Evolutionary conservation across 2,113 vertebrate genomes (phyloP).

Genomic region (Nasalis larvatus): DNA sequence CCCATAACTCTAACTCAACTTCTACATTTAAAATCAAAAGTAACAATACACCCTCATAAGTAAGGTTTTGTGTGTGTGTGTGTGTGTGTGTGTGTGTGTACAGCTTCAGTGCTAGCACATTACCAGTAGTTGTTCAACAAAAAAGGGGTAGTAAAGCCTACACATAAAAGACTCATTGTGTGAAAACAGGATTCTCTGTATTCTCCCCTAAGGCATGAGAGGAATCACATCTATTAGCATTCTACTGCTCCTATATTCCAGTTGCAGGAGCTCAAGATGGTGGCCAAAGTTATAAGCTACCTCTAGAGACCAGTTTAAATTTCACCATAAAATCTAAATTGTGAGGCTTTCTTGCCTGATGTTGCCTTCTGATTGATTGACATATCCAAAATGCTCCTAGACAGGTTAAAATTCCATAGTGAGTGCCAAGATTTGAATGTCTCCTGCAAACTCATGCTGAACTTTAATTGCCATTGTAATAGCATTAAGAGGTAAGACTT

Average conservation of each 20-base stretch:
- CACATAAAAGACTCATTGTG: neutral
- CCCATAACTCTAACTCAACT: neutral
- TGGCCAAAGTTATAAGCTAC: neutral
- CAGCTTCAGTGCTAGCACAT: neutral
- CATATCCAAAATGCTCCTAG: neutral
- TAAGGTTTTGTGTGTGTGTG: neutral
- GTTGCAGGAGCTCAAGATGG: neutral
- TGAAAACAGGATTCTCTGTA: neutral
- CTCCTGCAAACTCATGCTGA: neutral
- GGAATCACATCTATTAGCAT: neutral
- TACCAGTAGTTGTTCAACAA: neutral
- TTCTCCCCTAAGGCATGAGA: neutral
- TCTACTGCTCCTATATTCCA: neutral
- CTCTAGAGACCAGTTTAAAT: neutral
- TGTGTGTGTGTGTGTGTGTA: neutral
- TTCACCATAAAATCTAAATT: neutral
- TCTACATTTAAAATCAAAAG: neutral
- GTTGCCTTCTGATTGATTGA: neutral
- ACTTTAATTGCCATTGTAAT: neutral
- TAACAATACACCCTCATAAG: neutral
- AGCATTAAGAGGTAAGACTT: neutral
- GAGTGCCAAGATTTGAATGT: neutral
- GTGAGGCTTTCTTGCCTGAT: neutral
- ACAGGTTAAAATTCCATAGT: neutral
- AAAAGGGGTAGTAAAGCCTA: neutral